Conservation (phyloP, 2,797 vertebrate species). For the Microctenopoma steveboyesi region DNA sequence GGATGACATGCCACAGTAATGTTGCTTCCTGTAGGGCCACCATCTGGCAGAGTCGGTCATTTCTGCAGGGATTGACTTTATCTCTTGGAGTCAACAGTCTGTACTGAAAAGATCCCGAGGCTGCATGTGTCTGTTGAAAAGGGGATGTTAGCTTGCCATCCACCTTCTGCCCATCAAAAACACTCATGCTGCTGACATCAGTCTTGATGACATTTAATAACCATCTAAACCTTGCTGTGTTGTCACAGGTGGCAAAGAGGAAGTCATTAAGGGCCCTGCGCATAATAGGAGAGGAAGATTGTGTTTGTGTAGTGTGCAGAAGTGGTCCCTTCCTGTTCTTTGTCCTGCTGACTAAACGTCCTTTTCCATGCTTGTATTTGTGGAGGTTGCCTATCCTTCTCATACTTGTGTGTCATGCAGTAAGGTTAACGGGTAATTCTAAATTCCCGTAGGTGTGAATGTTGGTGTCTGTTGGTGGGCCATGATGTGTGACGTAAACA, state of each 20-base stretch:
- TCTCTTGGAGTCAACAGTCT: not conserved
- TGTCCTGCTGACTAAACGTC: conserved; percentile 55
- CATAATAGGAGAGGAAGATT: conserved; percentile 31
- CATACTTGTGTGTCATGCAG: too few species aligned
- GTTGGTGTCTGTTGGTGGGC: too few species aligned
- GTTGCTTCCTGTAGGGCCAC: not conserved
- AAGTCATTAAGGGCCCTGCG: conserved; percentile 49
- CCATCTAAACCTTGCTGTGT: conserved; percentile 5
- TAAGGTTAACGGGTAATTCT: too few species aligned
- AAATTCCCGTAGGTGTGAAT: too few species aligned
- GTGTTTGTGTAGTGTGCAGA: conserved; percentile 32
- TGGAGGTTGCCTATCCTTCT: not conserved
- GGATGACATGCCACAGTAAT: not conserved
- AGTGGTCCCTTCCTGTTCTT: conserved; percentile 62
- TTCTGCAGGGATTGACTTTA: not conserved
- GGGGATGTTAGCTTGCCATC: conserved; percentile 1
- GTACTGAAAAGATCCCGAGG: not conserved
- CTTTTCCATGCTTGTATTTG: conserved; percentile 13
- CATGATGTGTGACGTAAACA: too few species aligned
- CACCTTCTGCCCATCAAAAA: conserved; percentile 14
- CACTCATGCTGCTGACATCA: conserved; percentile 5
- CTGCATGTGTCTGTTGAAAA: not conserved
- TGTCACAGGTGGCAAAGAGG: conserved; percentile 30
- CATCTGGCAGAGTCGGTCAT: not conserved
- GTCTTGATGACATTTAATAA: conserved; percentile 13